Evolutionary conservation across 2,888 invertebrate species (phyloP).

Genomic region (Hirtodrosophila trivittata): DNA sequence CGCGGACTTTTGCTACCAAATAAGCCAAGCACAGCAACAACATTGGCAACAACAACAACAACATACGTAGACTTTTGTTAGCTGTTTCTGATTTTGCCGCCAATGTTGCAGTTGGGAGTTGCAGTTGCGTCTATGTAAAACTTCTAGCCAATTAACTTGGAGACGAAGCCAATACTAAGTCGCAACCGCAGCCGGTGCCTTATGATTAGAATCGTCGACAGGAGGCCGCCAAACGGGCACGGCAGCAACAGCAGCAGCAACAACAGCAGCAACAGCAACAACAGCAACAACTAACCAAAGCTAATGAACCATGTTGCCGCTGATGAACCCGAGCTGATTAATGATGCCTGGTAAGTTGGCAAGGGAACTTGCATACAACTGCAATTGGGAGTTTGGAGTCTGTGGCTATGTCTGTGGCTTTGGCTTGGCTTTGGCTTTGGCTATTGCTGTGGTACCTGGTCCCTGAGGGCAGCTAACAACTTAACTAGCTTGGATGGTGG

Average conservation of each 20-base stretch:
- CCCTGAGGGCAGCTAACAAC: constrained; percentile 73
- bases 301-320: constrained; percentile 80
- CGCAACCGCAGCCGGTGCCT: constrained; percentile 60
- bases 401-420: too few relatives aligned
- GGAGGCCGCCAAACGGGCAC: constrained; percentile 68
- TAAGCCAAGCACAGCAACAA: constrained; percentile 50
- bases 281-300: constrained; percentile 64
- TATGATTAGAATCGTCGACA: constrained; percentile 77
- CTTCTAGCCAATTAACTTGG: constrained; percentile 76
- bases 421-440: too few relatives aligned
- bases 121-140: constrained; percentile 68
- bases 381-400: constrained; percentile 26
- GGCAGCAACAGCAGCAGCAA: constrained; percentile 24
- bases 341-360: constrained; percentile 57
- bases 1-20: constrained; percentile 54
- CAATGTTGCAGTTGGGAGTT: constrained; percentile 47
- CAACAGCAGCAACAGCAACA: constrained; percentile 42
- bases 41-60: constrained; percentile 17
- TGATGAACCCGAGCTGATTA: constrained; percentile 77
- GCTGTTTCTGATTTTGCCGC: constrained; percentile 64
- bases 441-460: constrained; percentile 12
- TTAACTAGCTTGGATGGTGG: constrained; percentile 73
- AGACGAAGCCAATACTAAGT: constrained; percentile 42
- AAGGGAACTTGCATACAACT: constrained; percentile 45
- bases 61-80: constrained; percentile 35